Base-by-base conservation (phyloP, 1,140 invertebrate genomes). In the Conus ventricosus region DNA sequence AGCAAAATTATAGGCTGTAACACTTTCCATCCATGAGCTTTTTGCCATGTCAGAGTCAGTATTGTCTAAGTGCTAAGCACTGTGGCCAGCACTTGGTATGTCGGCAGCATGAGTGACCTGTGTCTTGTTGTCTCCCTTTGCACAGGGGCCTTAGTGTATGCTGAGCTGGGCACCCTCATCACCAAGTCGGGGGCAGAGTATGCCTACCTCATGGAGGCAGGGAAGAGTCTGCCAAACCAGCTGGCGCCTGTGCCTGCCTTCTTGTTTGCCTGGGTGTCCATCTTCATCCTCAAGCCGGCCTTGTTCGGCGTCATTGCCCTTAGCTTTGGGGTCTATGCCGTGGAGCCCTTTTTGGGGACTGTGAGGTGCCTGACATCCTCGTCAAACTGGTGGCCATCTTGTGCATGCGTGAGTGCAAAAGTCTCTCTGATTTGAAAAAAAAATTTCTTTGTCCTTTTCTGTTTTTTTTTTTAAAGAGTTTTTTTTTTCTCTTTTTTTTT, bases 301-400 rank as follows among this genome's bases (percentile, higher is more conserved):
- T 93, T 94, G 84, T 98, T 98, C 95, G 98, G 98, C 27, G 98
- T 99, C 85, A 98, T 98, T 96, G 97, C 97, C 6, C 95, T 99
- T 71, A 98, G 98, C 63, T 98, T 99, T 95, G 98, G 98, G 1
- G 97, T 97, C 90, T 99, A 99, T 94, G 96, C 98, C n/a, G 95
- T 98, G 23, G 97, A 98, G 92, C 98, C 98, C 5, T 97, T 98
- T 98, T 97, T 94, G 96, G 96, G 2, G 87, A 88, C 27, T 94
- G 93, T 91, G 89, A 90, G 67, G 88, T 91, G 39, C 94, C 94
- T 1, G 88, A 88, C 0, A 75, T 82, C 15, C 85, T 92, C 3
- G 87, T 91, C 3, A 94, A 93, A 85, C 71, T 92, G 0, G 75
- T 93, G 3, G 90, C 93, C 53, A 87, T 91, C 23, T n/a, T 91